Conservation (phyloP, 2,888 invertebrate genomes). For the Drosophila testacea region DNA sequence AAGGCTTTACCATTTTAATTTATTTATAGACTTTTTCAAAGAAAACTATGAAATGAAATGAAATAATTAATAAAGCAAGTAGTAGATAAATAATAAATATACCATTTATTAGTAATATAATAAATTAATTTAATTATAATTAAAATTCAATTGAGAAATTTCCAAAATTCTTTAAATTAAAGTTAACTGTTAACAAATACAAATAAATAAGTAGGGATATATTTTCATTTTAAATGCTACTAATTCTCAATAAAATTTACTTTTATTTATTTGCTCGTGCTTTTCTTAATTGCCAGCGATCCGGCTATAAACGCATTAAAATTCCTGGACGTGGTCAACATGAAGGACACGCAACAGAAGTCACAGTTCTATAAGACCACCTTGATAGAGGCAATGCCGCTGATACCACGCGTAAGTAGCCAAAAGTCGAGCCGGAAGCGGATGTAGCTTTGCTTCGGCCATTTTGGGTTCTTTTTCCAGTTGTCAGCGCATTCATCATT, state of each 20-base stretch:
- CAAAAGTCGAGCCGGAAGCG: constrained; percentile 43
- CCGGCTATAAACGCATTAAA: constrained; percentile 96
- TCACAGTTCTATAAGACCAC: constrained; percentile 95
- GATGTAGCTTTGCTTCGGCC: constrained; percentile 41
- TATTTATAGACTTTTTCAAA: too few relatives aligned
- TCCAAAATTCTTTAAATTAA: too few relatives aligned
- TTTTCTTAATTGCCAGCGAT: constrained; percentile 88
- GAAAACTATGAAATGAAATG: not conserved
- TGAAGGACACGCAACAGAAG: constrained; percentile 95
- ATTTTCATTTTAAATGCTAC: not conserved
- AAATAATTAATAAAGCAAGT: not conserved
- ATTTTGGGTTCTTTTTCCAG: constrained; percentile 16
- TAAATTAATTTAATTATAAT: not conserved
- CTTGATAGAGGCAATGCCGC: constrained; percentile 93
- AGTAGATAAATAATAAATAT: not conserved
- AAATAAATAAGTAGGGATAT: constrained; percentile 1
- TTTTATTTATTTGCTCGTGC: constrained; percentile 33
- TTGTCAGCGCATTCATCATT: constrained; percentile 66
- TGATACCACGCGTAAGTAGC: constrained; percentile 92
- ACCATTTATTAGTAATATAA: too few relatives aligned
- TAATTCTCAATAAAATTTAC: not conserved
- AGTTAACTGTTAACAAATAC: not conserved
- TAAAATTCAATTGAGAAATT: not conserved
- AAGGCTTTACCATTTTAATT: too few relatives aligned
- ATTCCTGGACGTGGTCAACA: constrained; percentile 95